Conservation (phyloP, 2,797 vertebrate genomes). For the Chiloscyllium punctatum region DNA sequence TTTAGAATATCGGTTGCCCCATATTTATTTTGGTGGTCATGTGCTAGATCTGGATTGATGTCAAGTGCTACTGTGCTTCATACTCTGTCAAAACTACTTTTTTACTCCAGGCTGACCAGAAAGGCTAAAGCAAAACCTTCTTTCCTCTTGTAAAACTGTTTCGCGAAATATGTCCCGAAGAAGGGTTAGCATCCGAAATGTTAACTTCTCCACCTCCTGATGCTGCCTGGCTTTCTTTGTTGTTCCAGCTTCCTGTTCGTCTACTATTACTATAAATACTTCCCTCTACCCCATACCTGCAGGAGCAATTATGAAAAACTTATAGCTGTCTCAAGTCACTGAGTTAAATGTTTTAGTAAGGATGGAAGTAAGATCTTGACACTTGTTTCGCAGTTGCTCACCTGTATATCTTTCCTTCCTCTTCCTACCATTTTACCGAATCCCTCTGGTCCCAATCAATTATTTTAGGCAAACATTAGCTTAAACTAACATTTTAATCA, state of each 20-base stretch:
- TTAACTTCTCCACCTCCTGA: too few species aligned
- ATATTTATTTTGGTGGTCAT: not conserved
- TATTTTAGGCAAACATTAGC: not conserved
- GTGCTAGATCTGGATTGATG: not conserved
- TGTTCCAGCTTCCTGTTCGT: too few species aligned
- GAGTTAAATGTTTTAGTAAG: not conserved
- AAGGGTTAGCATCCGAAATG: too few species aligned
- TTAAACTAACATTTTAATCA: not conserved
- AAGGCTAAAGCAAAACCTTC: not conserved
- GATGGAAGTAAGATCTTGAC: not conserved
- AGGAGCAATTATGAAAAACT: not conserved
- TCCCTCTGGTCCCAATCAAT: not conserved
- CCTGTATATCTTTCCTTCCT: not conserved
- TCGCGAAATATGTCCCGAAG: too few species aligned
- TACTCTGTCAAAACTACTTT: not conserved
- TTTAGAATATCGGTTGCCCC: not conserved
- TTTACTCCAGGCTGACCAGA: not conserved
- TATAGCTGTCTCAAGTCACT: not conserved
- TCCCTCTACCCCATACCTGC: not conserved
- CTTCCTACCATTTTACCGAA: not conserved
- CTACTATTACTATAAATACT: not conserved
- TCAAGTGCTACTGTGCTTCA: not conserved
- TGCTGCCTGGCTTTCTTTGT: not conserved
- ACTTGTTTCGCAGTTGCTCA: not conserved
- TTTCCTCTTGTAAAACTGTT: not conserved